A percentile compares a stretch with the other conserved stretches of the same genome.
Evolutionary conservation across 2,797 vertebrate species (phyloP).

Genomic region (Tapera naevia): DNA sequence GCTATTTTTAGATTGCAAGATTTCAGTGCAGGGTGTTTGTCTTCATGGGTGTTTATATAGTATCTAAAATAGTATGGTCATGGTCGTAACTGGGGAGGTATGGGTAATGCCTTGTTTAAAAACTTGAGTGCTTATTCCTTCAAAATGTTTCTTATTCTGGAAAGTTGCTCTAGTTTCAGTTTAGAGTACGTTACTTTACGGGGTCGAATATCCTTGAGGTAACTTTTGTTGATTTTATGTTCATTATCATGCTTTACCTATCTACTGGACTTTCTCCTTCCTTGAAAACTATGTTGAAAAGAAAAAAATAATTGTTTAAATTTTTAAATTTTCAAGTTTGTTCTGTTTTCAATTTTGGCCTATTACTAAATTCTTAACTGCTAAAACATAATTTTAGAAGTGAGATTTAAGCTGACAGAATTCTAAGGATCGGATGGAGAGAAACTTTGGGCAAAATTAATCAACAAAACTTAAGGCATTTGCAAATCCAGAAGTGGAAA

Average conservation of each 20-base stretch:
- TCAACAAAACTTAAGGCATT: background rate
- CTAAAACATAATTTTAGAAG: background rate
- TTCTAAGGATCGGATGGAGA: background rate
- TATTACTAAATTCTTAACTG: background rate
- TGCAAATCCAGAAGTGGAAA: background rate
- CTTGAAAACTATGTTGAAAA: background rate
- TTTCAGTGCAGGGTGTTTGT: background rate
- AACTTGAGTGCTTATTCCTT: background rate
- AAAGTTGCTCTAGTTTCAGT: background rate
- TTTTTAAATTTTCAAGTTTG: background rate
- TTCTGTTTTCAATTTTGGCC: background rate
- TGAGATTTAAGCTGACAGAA: background rate
- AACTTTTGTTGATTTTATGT: background rate
- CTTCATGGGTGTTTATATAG: conserved; percentile 16
- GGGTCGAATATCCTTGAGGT: background rate
- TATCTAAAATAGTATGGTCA: background rate
- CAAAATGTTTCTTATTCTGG: background rate
- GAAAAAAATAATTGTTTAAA: background rate
- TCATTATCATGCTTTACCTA: background rate
- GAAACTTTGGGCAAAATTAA: background rate
- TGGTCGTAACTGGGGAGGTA: background rate
- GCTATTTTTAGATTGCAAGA: conserved; percentile 7
- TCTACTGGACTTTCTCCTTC: background rate
- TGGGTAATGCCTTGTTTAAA: conserved; percentile 7
- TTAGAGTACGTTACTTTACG: background rate